Evolutionary conservation across 2,888 invertebrate species (phyloP), one percentile per base, ranked within the genome.

Genomic region (Tinea semifulvella): DNA sequence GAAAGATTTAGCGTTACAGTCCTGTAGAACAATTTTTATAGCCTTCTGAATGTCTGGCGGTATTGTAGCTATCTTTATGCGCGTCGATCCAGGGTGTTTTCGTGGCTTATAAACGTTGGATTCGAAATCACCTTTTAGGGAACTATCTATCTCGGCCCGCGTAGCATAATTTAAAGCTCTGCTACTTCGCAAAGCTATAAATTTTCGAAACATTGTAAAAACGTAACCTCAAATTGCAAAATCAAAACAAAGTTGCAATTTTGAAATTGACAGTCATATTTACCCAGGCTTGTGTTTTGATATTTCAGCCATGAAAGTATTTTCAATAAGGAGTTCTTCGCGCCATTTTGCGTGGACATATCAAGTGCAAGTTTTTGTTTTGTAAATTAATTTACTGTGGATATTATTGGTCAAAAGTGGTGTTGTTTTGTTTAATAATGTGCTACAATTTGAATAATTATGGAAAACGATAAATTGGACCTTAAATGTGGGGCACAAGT

Each of bases 41-140:
- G 88, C 83, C 16, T 82, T 71, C 17, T 75, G 60, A 47, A 92
- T 80, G 47, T 85, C 76, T 1, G 80, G 65, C 0, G 93, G 92
- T 10, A 92, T 57, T 2, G 63, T 49, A 0, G 85, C 72, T 1
- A 75, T 58, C 53, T 72, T 84, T 1, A 81, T 65, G 50, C 81
- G 79, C 1, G 85, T 68, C 39, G 86, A 81, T 18, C 94, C 94
- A 1, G 91, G 90, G 71, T 94, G 93, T 47, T 85, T 82, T 43
- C 85, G 82, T 0, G 89, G 87, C 62, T 90, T 90, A 48, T 67
- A 71, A 46, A 83, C 65, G 25, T 82, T 80, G 39, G 83, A 61
- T 2, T 71, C 74, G 36, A 88, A 74, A 51, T 67, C 67, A 20
- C 81, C 70, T 44, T 72, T 64, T 2, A 87, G 57, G 39, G 55